Conservation (phyloP, 2,113 vertebrate species). For the Lagopus muta region DNA sequence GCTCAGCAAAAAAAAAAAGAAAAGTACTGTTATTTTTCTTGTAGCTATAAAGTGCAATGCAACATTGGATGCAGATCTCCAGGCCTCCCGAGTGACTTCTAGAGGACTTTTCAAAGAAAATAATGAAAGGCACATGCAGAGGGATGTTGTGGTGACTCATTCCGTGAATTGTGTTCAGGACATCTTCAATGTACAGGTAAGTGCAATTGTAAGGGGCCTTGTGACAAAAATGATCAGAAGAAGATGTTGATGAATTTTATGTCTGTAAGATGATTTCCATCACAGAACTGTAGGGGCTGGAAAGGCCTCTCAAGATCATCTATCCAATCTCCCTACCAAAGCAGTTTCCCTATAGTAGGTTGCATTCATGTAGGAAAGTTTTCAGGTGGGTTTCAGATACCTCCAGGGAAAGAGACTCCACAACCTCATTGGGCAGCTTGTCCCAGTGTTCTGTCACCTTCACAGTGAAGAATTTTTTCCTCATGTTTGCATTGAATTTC, state of each 20-base stretch:
- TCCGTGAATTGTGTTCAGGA: constrained; percentile 72
- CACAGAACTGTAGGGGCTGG: too few species aligned
- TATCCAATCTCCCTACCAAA: not conserved
- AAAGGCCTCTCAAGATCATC: not conserved
- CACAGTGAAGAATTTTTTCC: not conserved
- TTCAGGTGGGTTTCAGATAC: not conserved
- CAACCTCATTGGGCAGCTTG: not conserved
- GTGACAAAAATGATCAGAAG: not conserved
- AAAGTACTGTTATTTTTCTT: not conserved
- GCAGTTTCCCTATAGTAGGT: not conserved
- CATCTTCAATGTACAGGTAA: constrained; percentile 86
- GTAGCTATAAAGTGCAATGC: constrained; percentile 84
- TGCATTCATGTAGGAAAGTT: not conserved
- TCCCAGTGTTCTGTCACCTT: not conserved
- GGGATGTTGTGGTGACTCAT: constrained; percentile 58
- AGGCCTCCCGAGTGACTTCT: constrained; percentile 85
- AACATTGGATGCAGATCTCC: constrained; percentile 87
- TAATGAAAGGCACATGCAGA: constrained; percentile 83
- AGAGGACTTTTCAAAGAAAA: constrained; percentile 88
- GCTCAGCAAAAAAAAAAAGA: not conserved
- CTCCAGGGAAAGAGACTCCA: not conserved
- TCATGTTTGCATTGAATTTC: not conserved
- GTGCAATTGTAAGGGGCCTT: not conserved
- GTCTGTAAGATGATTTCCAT: not conserved
- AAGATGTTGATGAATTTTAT: not conserved